Evolutionary conservation across 2,113 vertebrate species (phyloP).

Genomic region (Alouatta palliata): DNA sequence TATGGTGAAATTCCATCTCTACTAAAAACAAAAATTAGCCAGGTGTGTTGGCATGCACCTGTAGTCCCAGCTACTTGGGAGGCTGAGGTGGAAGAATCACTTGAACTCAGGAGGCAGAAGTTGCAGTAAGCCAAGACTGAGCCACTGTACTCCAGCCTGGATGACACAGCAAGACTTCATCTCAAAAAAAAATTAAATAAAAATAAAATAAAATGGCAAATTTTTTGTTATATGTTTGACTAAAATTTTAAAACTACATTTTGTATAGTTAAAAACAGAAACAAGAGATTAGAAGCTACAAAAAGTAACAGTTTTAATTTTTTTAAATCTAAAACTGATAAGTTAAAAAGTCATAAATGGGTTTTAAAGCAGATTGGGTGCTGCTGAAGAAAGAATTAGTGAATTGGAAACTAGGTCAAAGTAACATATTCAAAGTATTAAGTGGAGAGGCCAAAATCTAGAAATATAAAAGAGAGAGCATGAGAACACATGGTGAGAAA

Average conservation of each 20-base stretch:
- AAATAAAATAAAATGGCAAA: not conserved
- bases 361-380: constrained; percentile 5
- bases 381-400: not conserved
- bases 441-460: constrained; percentile 17
- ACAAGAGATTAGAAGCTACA: constrained; percentile 7
- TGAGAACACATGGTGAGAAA: not conserved
- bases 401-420: constrained; percentile 9
- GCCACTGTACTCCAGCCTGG: too few relatives aligned
- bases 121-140: too few relatives aligned
- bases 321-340: constrained; percentile 28
- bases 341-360: not conserved
- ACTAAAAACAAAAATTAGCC: too few relatives aligned
- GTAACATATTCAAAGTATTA: constrained; percentile 37
- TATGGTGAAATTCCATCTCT: too few relatives aligned
- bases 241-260: not conserved
- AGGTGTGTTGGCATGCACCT: too few relatives aligned
- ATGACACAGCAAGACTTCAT: too few relatives aligned
- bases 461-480: not conserved
- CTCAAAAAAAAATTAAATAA: not conserved
- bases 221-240: not conserved
- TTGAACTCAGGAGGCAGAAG: too few relatives aligned
- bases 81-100: too few relatives aligned
- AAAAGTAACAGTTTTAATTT: not conserved
- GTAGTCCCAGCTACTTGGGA: too few relatives aligned
- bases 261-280: constrained; percentile 37